phyloP scores from a whole-genome alignment of 2,888 invertebrate species.

The Philonicus albiceps region DNA sequence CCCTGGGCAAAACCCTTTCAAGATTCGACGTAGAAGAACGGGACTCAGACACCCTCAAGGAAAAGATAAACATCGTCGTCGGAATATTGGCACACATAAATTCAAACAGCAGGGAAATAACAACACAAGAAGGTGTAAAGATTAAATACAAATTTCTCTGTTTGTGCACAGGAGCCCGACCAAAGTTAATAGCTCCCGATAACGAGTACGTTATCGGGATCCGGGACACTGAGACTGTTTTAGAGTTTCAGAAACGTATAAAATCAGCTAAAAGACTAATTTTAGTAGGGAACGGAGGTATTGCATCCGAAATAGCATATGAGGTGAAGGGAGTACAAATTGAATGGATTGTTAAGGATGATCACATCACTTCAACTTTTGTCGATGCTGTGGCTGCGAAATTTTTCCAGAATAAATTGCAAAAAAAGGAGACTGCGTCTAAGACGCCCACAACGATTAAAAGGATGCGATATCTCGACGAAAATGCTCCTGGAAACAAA shows the following conservation, averaged over 20 bases:
- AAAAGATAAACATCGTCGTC: conserved; percentile 74
- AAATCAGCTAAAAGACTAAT: conserved; percentile 74
- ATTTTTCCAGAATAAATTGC: conserved; percentile 77
- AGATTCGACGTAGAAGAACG: conserved; percentile 88
- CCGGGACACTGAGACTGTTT: conserved; percentile 92
- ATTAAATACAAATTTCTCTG: conserved; percentile 84
- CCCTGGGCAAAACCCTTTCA: conserved; percentile 82
- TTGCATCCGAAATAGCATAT: conserved; percentile 95
- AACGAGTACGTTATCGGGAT: conserved; percentile 82
- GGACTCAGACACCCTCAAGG: conserved; percentile 67
- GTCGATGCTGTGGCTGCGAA: conserved; percentile 95
- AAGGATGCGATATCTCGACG: conserved; percentile 74
- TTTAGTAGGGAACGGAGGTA: conserved; percentile 97
- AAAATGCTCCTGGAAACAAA: conserved; percentile 62
- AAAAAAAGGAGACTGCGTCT: conserved; percentile 50
- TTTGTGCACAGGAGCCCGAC: conserved; percentile 88
- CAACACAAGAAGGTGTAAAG: conserved; percentile 66
- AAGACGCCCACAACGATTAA: conserved; percentile 62
- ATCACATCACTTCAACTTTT: conserved; percentile 91
- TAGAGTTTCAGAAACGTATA: conserved; percentile 77
- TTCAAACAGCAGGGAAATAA: conserved; percentile 65
- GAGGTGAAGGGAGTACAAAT: conserved; percentile 86
- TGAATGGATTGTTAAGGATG: conserved; percentile 93
- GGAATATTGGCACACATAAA: conserved; percentile 71
- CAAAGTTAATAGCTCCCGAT: conserved; percentile 75